Evolutionary conservation across 2,113 vertebrate species (phyloP), one percentile per base, ranked within the genome.

Genomic region (Toxotes jaculatrix): DNA sequence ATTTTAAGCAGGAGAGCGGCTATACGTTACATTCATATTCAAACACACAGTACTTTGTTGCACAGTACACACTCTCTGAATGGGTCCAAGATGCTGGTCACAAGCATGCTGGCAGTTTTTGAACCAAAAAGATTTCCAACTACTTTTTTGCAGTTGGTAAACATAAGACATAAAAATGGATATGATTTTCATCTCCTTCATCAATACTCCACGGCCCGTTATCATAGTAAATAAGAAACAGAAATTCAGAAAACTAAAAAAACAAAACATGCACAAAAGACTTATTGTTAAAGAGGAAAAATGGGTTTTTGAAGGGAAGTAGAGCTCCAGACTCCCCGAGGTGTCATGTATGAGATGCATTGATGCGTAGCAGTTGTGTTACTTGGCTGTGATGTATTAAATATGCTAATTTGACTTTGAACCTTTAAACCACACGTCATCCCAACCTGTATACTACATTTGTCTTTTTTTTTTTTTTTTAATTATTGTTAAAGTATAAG

Each of bases 381-480:
- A 31, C 47, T 69, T 67, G 56, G 17, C 79, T 82, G 47, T 79
- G 60, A 77, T 85, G 53, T 77, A 51, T 86, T 87, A 70, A 84
- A 70, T 47, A 77, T 73, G 66, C 79, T 75, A 74, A 78, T 62
- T 49, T 63, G 74, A 70, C 64, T 71, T 47, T 80, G 42, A 72
- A 56, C 40, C 45, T 70, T 61, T 42, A 73, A 84, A 62, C 51
- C 65, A 78, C 59, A 65, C 60, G 38, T 69, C 61, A 68, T 74
- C 4, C 34, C 38, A 83, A 55, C 31, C 56, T 83, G 63, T 55
- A 43, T 70, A 23, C 66, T 17, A 27, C 36, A 70, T 43, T 60
- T 56, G 19, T 55, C 59, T 81, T 74, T 38, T 3, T 61, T 70
- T 77, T 68, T 81, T 74, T 38, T 3, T 61, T 70, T 77, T 68